A percentile compares a stretch with the other conserved stretches of the same genome.
These are phyloP conservation scores for Polypedilum pembai DNA, from an alignment of 1,140 invertebrate genomes.

Conservation along the genomic window DNA sequence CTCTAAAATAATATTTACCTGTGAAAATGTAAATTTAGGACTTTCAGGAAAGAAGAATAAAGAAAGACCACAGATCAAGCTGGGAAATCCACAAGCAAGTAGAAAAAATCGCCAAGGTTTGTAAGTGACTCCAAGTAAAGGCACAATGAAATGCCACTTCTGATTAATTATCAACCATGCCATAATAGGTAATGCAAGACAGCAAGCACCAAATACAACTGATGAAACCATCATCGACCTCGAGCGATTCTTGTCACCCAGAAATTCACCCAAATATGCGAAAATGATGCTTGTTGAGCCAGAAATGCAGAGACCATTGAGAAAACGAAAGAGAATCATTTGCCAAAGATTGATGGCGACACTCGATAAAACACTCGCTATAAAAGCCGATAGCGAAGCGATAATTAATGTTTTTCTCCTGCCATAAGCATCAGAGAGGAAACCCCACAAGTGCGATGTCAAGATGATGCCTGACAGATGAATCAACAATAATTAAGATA, in stretches of 20 bases:
- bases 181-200: slow-evolving; percentile 47
- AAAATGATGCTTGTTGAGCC: slow-evolving; percentile 35
- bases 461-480: slow-evolving; percentile 41
- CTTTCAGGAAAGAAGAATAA: slow-evolving; percentile 60
- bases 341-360: slow-evolving; percentile 32
- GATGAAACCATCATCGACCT: slow-evolving; percentile 34
- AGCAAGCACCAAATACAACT: slow-evolving; percentile 36
- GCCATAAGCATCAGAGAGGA: slow-evolving; percentile 63
- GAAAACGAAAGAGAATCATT: slow-evolving; percentile 32
- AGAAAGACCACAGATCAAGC: slow-evolving; percentile 49
- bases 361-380: slow-evolving; percentile 31
- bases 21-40: slow-evolving; percentile 57
- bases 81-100: slow-evolving; percentile 54
- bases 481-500: neutral
- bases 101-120: slow-evolving; percentile 62
- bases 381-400: slow-evolving; percentile 32
- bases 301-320: slow-evolving; percentile 35
- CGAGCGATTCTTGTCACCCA: slow-evolving; percentile 33
- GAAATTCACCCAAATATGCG: slow-evolving; percentile 39
- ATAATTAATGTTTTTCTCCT: slow-evolving; percentile 55
- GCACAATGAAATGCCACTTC: slow-evolving; percentile 43
- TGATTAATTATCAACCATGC: slow-evolving; percentile 60
- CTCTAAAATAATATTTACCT: too few species aligned
- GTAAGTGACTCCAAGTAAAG: slow-evolving; percentile 45
- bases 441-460: slow-evolving; percentile 62